These are phyloP conservation scores for Chrysina gloriosa DNA, from an alignment of 2,888 invertebrate species.

Conservation along the genomic window DNA sequence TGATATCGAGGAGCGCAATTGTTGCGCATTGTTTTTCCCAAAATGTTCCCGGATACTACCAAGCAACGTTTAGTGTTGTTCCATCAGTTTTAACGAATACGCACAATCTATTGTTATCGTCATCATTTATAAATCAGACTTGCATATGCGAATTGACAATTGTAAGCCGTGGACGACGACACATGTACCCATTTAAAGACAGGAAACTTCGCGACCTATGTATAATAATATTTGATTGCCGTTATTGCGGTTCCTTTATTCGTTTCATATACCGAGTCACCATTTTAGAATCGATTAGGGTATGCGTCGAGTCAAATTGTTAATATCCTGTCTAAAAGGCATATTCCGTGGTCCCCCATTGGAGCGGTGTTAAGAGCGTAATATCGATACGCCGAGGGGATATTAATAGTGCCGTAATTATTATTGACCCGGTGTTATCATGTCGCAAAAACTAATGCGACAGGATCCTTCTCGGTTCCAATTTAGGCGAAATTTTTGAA, in stretches of 20 bases:
- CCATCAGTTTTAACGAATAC: too few relatives aligned
- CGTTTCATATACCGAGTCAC: conserved; percentile 16
- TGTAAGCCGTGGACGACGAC: background rate
- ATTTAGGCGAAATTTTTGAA: too few relatives aligned
- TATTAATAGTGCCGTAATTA: conserved; percentile 14
- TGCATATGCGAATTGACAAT: too few relatives aligned
- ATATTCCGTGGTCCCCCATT: background rate
- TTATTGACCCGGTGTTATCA: too few relatives aligned
- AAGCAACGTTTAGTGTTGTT: too few relatives aligned
- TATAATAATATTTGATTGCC: conserved; percentile 3
- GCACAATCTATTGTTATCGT: too few relatives aligned
- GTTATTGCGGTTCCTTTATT: conserved; percentile 10
- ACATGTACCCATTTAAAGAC: background rate
- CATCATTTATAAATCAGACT: too few relatives aligned
- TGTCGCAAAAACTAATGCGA: too few relatives aligned
- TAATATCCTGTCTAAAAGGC: conserved; percentile 11
- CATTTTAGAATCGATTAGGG: conserved; percentile 24
- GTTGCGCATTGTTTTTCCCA: too few relatives aligned
- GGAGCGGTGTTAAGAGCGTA: background rate
- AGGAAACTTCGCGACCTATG: background rate
- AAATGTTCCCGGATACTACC: too few relatives aligned
- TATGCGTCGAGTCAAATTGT: conserved; percentile 17
- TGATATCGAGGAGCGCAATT: too few relatives aligned
- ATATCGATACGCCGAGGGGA: background rate
- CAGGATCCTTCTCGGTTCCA: too few relatives aligned